Base-by-base conservation (phyloP, 2,113 vertebrate species). In the Pithys albifrons region DNA sequence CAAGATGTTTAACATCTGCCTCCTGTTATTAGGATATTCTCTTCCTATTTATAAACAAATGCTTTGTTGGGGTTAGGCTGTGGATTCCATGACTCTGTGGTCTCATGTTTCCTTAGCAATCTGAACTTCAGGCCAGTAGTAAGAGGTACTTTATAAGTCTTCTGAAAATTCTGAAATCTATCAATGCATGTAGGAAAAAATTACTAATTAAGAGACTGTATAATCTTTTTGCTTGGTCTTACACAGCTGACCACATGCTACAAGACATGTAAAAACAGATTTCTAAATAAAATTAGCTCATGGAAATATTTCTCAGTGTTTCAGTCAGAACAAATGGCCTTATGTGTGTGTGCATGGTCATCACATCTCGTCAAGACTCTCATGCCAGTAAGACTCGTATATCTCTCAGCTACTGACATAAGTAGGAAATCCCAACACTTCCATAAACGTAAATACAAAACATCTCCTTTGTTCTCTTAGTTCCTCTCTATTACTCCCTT, bases 31-130 rank as follows among this genome's bases (percentile, higher is more conserved):
- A 97, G 88, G 94, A 97, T 96, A 95, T 90, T 97, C 81, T 96
- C 93, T 96, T 95, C 93, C 91, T 97, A 97, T 97, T 98, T 98
- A 97, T 97, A 97, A 98, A 98, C 95, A 98, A 98, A 97, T 3
- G 58, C 87, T 97, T 96, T 95, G 91, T 91, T 97, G 83, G 39
- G 84, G 85, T 97, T 96, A 94, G 85, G 89, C 80, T 94, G 85
- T 2, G 2, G 93, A 96, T 97, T 96, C 96, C 96, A 91, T 19
- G 39, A 67, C 89, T 97, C 77, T 52, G n/a, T 18, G 52, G 70
- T 89, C 55, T 96, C 93, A 23, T 39, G 45, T 92, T 95, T 97
- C 88, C 84, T 87, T 13, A 88, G 87, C 61, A 92, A 94, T 72
- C 62, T 88, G 67, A 97, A 74, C 87, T 66, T 57, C 55, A 66